Conservation (phyloP, 1,140 invertebrate genomes). For the Eupeodes corollae region DNA sequence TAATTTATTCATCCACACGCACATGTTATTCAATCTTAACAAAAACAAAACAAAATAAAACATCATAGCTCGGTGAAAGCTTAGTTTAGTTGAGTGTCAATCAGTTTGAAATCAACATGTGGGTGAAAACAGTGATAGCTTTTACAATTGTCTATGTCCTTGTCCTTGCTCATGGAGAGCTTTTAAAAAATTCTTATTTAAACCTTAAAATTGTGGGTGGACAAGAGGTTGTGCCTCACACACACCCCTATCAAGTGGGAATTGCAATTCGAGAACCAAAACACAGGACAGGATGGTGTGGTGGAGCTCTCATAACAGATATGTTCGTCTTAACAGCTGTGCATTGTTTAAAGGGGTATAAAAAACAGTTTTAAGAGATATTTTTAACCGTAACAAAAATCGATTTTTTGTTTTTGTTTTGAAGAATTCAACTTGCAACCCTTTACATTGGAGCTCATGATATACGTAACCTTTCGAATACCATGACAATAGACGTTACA, state of each 20-base stretch:
- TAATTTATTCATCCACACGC: too few relatives aligned
- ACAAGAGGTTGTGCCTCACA: conserved; percentile 25
- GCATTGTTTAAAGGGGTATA: conserved; percentile 40
- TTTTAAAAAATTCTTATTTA: too few relatives aligned
- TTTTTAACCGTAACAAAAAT: too few relatives aligned
- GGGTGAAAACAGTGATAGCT: too few relatives aligned
- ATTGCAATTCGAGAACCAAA: conserved; percentile 29
- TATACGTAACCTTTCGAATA: conserved; percentile 23
- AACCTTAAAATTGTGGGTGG: conserved; percentile 15
- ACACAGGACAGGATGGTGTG: conserved; percentile 40
- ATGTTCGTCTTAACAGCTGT: conserved; percentile 47
- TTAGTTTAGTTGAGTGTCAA: too few relatives aligned
- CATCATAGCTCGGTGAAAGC: too few relatives aligned
- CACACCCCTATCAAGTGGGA: conserved; percentile 37
- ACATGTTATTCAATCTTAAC: too few relatives aligned
- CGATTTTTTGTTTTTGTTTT: background rate
- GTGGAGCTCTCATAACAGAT: conserved; percentile 45
- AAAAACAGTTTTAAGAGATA: too few relatives aligned
- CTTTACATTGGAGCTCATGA: conserved; percentile 42
- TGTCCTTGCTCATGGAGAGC: too few relatives aligned
- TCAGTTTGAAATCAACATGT: too few relatives aligned
- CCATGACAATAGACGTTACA: conserved; percentile 34
- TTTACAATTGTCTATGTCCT: too few relatives aligned
- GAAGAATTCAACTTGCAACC: conserved; percentile 28
- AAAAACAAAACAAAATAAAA: too few relatives aligned